These are phyloP conservation scores for Todiramphus chloris DNA, from an alignment of 2,113 vertebrate species.

Conservation along the genomic window DNA sequence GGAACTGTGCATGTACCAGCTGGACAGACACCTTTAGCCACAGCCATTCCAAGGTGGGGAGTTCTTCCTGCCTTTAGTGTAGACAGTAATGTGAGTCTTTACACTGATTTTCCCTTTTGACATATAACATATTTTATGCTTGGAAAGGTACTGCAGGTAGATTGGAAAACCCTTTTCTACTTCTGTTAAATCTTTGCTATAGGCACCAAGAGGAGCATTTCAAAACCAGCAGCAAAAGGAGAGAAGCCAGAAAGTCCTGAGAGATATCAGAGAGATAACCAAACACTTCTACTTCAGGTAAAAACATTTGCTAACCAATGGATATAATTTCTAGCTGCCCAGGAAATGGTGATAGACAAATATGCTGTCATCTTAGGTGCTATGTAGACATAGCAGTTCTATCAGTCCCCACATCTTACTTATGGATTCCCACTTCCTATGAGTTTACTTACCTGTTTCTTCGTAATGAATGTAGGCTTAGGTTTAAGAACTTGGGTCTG, in stretches of 20 bases:
- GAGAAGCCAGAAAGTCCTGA: slow-evolving; percentile 66
- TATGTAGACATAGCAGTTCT: not conserved
- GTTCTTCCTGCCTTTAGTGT: not conserved
- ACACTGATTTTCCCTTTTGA: not conserved
- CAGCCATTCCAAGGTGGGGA: not conserved
- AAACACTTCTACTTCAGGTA: slow-evolving; percentile 89
- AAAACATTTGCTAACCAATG: not conserved
- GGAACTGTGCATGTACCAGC: not conserved
- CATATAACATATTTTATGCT: not conserved
- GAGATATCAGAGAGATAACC: slow-evolving; percentile 78
- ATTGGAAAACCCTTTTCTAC: not conserved
- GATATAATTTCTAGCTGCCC: not conserved
- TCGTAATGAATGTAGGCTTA: not conserved
- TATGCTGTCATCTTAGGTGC: not conserved
- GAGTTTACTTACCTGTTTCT: not conserved
- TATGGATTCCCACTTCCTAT: not conserved
- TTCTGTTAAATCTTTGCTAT: not conserved
- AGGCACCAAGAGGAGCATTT: slow-evolving; percentile 52
- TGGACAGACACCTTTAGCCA: not conserved
- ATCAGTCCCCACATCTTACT: not conserved
- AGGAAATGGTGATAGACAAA: not conserved
- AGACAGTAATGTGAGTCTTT: not conserved
- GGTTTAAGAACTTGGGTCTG: not conserved
- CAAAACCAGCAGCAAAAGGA: slow-evolving; percentile 49
- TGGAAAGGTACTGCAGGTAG: not conserved